Base-by-base conservation (phyloP, 1,140 invertebrate species). In the Sinella curviseta region DNA sequence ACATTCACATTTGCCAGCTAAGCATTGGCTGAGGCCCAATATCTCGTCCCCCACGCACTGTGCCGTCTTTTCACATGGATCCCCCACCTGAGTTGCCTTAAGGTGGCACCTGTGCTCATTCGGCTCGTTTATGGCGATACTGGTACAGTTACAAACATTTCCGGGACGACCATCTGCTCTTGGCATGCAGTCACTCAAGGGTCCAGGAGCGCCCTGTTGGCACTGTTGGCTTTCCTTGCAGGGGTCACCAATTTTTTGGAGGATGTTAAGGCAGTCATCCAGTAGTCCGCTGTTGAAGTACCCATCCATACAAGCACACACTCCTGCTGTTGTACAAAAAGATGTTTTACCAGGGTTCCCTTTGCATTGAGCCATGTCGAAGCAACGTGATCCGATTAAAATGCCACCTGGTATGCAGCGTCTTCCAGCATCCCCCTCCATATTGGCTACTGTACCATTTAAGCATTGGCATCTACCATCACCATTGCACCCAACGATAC, bases 211-310 rank as follows among this genome's bases (percentile, higher is more conserved):
- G 57, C 57, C 57, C 24, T 60, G 14, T 60, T n/a, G 14, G 24
- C 57, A 60, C 24, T 60, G 57, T 26, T 60, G 57, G 24, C 12
- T 60, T 60, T 60, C 57, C 57, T n/a, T 60, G 57, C 57, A 60
- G 24, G 57, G 57, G 12, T 60, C 57, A 3, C 57, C 57, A 17
- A 60, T 26, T 16, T n/a, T 12, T 17, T 60, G 12, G 12, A 12
- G 3, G 24, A 60, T 60, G 8, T 8, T 8, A 4, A 60, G 57
- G 24, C 57, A 60, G 4, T 60, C 57, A n/a, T 16, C 24, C 4
- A 3, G 14, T 17, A 14, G 3, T 12, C 4, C 24, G 24, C 3
- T 17, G 24, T 8, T 14, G 14, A 60, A 8, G 57, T 60, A 60
- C 3, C 24, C 24, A 12, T 4, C 8, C 24, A 26, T 26, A 26